Conservation (phyloP, 2,797 vertebrate species). For the Lepilemur septentrionalis region DNA sequence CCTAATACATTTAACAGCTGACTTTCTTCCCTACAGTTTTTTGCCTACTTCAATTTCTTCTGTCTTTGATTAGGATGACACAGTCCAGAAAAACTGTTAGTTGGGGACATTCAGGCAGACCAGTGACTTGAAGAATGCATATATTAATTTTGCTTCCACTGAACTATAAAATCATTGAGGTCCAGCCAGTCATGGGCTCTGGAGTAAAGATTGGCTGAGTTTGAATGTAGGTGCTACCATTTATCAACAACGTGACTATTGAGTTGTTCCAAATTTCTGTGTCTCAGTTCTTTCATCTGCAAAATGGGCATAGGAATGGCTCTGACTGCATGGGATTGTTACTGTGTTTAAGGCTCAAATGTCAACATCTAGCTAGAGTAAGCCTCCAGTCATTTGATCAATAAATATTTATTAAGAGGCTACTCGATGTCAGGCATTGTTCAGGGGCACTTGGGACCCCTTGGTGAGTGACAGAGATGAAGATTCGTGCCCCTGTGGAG, state of each 20-base stretch:
- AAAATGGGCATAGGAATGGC: background rate
- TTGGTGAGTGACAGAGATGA: background rate
- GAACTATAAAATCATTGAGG: background rate
- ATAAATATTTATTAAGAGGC: background rate
- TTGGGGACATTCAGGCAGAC: background rate
- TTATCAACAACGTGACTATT: accelerated
- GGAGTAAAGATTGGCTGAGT: background rate
- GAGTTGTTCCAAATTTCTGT: background rate
- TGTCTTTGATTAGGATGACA: background rate
- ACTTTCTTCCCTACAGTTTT: background rate
- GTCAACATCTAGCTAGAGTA: background rate
- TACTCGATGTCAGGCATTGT: background rate
- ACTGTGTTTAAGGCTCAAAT: background rate
- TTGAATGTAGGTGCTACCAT: background rate
- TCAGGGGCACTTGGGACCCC: background rate
- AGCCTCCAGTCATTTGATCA: background rate
- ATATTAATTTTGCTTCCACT: background rate
- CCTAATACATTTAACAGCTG: background rate
- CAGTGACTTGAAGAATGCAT: background rate
- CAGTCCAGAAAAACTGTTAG: background rate
- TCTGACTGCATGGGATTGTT: background rate
- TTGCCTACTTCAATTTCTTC: background rate
- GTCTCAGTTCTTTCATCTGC: background rate
- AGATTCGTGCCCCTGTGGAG: background rate
- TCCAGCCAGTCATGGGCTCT: too few species aligned